A percentile compares a stretch with the other conserved stretches of the same genome.
Conservation (phyloP, 2,113 vertebrate species). For the Noctilio leporinus region DNA sequence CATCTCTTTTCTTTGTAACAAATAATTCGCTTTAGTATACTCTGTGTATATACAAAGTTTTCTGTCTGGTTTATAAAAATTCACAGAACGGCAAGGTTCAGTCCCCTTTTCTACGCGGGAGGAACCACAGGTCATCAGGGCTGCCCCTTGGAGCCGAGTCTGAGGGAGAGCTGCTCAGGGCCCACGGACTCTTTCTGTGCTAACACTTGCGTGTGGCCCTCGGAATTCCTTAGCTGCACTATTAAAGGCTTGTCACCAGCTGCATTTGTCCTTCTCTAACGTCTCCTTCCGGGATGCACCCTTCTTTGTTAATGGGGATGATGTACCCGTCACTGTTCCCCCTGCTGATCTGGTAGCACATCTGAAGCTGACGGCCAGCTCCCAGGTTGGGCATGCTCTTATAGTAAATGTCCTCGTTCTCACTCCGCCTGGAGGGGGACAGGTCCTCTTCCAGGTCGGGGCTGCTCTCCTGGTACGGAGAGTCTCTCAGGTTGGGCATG, state of each 20-base stretch:
- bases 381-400: slow-evolving; percentile 99
- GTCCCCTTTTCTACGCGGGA: slow-evolving; percentile 77
- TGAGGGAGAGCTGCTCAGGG: slow-evolving; percentile 70
- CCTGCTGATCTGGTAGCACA: slow-evolving; percentile 97
- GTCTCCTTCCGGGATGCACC: slow-evolving; percentile 93
- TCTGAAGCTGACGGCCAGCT: slow-evolving; percentile 92
- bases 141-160: slow-evolving; percentile 70
- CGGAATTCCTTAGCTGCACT: slow-evolving; percentile 82
- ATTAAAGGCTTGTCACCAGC: slow-evolving; percentile 98
- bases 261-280: slow-evolving; percentile 99
- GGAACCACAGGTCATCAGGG: slow-evolving; percentile 81
- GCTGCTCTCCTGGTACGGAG: slow-evolving; percentile 92
- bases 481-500: slow-evolving; percentile 99
- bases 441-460: slow-evolving; percentile 91
- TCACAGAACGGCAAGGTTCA: slow-evolving; percentile 87
- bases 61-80: slow-evolving; percentile 83
- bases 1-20: slow-evolving; percentile 91
- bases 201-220: slow-evolving; percentile 78
- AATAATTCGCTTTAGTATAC: slow-evolving; percentile 92
- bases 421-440: slow-evolving; percentile 93
- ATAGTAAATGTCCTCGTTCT: slow-evolving; percentile 97
- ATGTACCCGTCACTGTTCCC: slow-evolving; percentile 96
- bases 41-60: slow-evolving; percentile 97
- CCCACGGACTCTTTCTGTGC: slow-evolving; percentile 63
- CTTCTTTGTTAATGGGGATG: slow-evolving; percentile 96